phyloP scores from a whole-genome alignment of 2,113 vertebrate genomes.

The Pantherophis guttatus region DNA sequence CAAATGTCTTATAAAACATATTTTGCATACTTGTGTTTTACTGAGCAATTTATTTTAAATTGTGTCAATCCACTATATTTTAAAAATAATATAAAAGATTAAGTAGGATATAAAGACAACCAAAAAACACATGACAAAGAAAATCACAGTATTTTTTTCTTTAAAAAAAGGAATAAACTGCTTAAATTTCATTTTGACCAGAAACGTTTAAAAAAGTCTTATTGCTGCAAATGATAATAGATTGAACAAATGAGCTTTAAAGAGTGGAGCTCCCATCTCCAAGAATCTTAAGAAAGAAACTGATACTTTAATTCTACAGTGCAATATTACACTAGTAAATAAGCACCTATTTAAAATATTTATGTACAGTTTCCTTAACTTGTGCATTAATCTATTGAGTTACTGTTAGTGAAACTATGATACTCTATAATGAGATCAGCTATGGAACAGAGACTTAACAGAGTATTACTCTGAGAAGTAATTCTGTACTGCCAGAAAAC shows the following conservation, averaged over 20 bases:
- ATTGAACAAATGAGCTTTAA: conserved; percentile 23
- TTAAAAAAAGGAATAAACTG: conserved; percentile 17
- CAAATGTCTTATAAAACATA: background rate
- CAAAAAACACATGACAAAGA: conserved; percentile 26
- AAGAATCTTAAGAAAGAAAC: conserved; percentile 39
- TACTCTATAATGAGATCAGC: conserved; percentile 55
- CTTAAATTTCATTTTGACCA: conserved; percentile 39
- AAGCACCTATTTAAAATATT: conserved; percentile 62
- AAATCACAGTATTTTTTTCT: conserved; percentile 27
- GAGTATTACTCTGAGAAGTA: conserved; percentile 47
- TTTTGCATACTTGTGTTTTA: conserved; percentile 15
- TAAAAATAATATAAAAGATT: background rate
- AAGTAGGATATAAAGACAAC: background rate
- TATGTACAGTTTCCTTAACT: conserved; percentile 45
- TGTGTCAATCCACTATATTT: rapidly evolving
- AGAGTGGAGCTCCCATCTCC: background rate
- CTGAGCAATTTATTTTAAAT: conserved; percentile 26
- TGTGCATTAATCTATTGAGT: conserved; percentile 52
- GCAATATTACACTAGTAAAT: conserved; percentile 56
- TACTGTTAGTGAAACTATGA: conserved; percentile 60
- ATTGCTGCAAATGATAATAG: conserved; percentile 24
- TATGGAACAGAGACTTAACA: conserved; percentile 49
- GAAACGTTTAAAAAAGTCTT: conserved; percentile 36
- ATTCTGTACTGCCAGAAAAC: conserved; percentile 41
- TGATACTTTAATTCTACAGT: conserved; percentile 41